Conservation (phyloP, 2,113 vertebrate species). For the Anhinga anhinga region DNA sequence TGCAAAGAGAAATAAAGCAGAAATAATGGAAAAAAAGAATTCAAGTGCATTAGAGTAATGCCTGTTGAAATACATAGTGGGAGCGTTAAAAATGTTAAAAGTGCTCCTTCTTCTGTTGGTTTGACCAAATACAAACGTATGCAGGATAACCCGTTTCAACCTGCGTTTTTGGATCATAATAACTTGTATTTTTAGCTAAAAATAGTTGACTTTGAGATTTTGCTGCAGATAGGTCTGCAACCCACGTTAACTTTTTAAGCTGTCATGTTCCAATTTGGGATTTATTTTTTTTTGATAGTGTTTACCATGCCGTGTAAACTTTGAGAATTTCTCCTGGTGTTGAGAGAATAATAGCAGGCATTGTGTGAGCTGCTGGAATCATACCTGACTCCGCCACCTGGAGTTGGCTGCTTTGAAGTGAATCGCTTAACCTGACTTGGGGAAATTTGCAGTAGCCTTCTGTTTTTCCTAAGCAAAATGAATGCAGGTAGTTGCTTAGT, state of each 20-base stretch:
- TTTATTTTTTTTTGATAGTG: background rate
- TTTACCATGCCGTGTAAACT: background rate
- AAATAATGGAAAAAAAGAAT: conserved; percentile 33
- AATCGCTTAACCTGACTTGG: background rate
- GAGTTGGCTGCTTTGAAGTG: background rate
- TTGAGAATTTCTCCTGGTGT: background rate
- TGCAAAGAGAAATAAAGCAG: background rate
- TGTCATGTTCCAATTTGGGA: background rate
- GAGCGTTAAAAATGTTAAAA: background rate
- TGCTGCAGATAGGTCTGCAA: background rate
- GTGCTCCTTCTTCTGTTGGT: background rate
- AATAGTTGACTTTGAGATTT: background rate
- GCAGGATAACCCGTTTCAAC: background rate
- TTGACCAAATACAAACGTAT: background rate
- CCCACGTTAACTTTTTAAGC: background rate
- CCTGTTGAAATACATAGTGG: background rate
- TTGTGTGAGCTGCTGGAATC: conserved; percentile 2
- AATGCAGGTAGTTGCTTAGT: background rate
- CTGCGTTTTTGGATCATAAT: background rate
- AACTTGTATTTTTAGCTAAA: background rate
- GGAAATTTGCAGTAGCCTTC: background rate
- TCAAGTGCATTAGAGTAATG: background rate
- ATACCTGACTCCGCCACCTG: conserved; percentile 34
- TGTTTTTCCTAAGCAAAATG: background rate
- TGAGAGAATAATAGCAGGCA: background rate